Conservation (phyloP, 1,140 invertebrate genomes). For the Drosophila kohkoa region DNA sequence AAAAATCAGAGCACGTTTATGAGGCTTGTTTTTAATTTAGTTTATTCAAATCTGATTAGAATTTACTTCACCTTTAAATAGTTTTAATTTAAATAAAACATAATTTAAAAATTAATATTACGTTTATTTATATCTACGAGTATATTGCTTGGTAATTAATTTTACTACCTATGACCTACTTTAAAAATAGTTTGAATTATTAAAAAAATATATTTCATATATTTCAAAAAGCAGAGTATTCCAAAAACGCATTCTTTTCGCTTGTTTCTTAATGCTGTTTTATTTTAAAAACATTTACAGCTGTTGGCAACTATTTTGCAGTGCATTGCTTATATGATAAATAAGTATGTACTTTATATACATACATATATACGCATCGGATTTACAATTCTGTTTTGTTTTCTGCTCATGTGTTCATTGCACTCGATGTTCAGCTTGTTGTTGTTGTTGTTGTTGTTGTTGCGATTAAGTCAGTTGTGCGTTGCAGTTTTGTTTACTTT, state of each 20-base stretch:
- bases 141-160: too few relatives aligned
- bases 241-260: not conserved
- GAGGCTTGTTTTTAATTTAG: too few relatives aligned
- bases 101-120: too few relatives aligned
- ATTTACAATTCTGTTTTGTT: constrained; percentile 73
- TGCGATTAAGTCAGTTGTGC: constrained; percentile 67
- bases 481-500: constrained; percentile 79
- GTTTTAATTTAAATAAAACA: too few relatives aligned
- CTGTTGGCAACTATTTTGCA: constrained; percentile 55
- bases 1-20: too few relatives aligned
- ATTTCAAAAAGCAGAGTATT: not conserved
- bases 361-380: constrained; percentile 34
- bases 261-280: constrained; percentile 7
- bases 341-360: constrained; percentile 7
- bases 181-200: not conserved
- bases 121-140: too few relatives aligned
- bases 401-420: constrained; percentile 74
- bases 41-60: too few relatives aligned
- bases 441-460: constrained; percentile 41
- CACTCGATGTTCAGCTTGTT: constrained; percentile 53
- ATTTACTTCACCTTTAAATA: too few relatives aligned
- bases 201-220: too few relatives aligned
- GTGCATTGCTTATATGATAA: constrained; percentile 19
- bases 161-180: not conserved
- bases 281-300: constrained; percentile 40